A percentile compares a stretch with the other conserved stretches of the same genome.
These are phyloP conservation scores for Sakesphorus luctuosus DNA, from an alignment of 2,113 vertebrate species.

Conservation along the genomic window DNA sequence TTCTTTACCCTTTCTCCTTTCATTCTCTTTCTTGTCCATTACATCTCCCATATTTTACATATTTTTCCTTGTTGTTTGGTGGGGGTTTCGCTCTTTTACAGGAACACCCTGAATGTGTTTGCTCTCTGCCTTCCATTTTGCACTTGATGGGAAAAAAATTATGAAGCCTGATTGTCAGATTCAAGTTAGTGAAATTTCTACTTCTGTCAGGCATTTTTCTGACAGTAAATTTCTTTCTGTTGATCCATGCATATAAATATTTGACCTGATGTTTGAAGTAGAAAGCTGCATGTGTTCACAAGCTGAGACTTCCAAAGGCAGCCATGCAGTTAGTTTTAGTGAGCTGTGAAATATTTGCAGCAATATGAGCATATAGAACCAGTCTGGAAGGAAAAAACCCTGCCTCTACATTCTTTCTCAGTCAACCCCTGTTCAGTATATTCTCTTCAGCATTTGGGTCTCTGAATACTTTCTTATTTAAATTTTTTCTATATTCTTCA, in stretches of 20 bases:
- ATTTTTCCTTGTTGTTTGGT: not conserved
- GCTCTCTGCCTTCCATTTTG: not conserved
- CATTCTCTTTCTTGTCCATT: not conserved
- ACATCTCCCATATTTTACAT: not conserved
- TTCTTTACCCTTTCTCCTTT: not conserved
- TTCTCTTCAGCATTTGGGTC: not conserved
- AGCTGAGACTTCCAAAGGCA: not conserved
- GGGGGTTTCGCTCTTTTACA: not conserved
- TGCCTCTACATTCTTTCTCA: not conserved
- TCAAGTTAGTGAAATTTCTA: not conserved
- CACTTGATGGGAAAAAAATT: not conserved
- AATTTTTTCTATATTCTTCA: not conserved
- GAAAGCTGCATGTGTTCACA: not conserved
- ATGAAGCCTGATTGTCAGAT: not conserved
- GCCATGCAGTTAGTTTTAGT: not conserved
- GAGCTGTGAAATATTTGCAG: not conserved
- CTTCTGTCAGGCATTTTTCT: not conserved
- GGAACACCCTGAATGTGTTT: not conserved
- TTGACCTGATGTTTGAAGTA: not conserved
- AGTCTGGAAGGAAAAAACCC: not conserved
- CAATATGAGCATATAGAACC: not conserved
- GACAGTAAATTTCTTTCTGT: not conserved
- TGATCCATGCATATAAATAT: not conserved
- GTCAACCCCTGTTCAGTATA: not conserved
- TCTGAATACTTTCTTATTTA: not conserved